Conservation (phyloP, 2,888 invertebrate species). For the Ophioninae sp. region DNA sequence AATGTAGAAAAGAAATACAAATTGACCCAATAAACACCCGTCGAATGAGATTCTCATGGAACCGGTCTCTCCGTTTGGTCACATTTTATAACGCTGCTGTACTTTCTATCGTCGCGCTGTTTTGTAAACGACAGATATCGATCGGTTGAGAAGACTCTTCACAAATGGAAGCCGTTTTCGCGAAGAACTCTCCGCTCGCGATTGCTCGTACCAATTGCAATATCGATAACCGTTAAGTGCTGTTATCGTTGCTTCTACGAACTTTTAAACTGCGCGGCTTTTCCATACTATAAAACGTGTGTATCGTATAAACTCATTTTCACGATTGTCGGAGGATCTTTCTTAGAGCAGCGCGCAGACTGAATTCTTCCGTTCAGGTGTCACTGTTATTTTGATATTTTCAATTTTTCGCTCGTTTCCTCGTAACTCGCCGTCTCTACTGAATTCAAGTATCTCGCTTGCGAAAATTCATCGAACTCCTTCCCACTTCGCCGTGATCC, state of each 20-base stretch:
- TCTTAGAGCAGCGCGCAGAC: slow-evolving; percentile 71
- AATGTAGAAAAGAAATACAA: slow-evolving; percentile 6
- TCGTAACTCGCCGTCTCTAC: slow-evolving; percentile 11
- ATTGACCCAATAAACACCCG: slow-evolving; percentile 10
- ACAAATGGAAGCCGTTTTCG: not conserved
- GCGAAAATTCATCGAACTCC: slow-evolving; percentile 20
- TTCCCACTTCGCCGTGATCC: slow-evolving; percentile 23
- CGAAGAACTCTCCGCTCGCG: slow-evolving; percentile 10
- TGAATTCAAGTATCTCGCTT: slow-evolving; percentile 30
- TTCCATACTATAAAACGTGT: slow-evolving; percentile 24
- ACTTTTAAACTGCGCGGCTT: slow-evolving; percentile 11
- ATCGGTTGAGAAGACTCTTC: slow-evolving; percentile 1
- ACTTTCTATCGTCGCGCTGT: slow-evolving; percentile 6
- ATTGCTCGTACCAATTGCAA: not conserved
- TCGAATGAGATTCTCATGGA: slow-evolving; percentile 47
- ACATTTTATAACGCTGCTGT: slow-evolving; percentile 6
- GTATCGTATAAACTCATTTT: slow-evolving; percentile 61
- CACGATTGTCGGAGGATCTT: slow-evolving; percentile 70
- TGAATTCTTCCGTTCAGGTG: slow-evolving; percentile 58
- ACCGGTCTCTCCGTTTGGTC: slow-evolving; percentile 11
- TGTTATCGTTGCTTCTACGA: not conserved
- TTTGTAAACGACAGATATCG: slow-evolving; percentile 13
- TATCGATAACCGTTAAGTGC: slow-evolving; percentile 13
- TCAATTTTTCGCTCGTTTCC: slow-evolving; percentile 31
- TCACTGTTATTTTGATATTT: slow-evolving; percentile 12